A percentile compares a stretch with the other conserved stretches of the same genome.
These are phyloP conservation scores for Vulpes vulpes DNA, from an alignment of 2,113 vertebrate genomes.

Conservation along the genomic window DNA sequence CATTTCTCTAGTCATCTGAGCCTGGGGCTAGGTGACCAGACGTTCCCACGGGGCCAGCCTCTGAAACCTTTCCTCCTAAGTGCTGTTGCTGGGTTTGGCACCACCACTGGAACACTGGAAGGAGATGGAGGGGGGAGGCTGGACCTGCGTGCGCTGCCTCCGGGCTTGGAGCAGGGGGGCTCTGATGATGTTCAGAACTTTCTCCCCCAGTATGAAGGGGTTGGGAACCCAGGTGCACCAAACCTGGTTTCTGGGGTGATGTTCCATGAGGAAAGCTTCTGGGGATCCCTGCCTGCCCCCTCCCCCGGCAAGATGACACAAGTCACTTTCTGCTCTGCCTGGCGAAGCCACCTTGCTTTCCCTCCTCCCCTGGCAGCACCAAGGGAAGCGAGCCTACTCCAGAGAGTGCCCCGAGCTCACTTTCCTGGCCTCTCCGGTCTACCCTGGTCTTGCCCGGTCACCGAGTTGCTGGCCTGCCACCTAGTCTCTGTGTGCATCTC, in stretches of 20 bases:
- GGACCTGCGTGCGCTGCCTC: background rate
- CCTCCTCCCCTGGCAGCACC: background rate
- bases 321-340: background rate
- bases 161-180: background rate
- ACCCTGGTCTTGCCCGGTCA: background rate
- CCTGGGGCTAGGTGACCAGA: conserved; percentile 38
- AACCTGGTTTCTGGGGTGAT: background rate
- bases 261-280: background rate
- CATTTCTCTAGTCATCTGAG: conserved; percentile 21
- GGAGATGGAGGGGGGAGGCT: background rate
- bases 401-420: background rate
- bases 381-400: background rate
- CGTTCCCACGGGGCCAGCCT: conserved; percentile 10
- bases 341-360: background rate
- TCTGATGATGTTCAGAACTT: conserved; percentile 5
- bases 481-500: background rate
- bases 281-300: background rate
- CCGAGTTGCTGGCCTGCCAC: background rate
- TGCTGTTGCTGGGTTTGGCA: background rate
- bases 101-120: background rate
- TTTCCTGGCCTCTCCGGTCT: background rate
- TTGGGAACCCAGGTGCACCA: background rate
- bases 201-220: background rate
- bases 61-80: conserved; percentile 35
- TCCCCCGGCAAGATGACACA: background rate